Conservation (phyloP, 2,888 invertebrate species). For the Drosophila anceps region DNA sequence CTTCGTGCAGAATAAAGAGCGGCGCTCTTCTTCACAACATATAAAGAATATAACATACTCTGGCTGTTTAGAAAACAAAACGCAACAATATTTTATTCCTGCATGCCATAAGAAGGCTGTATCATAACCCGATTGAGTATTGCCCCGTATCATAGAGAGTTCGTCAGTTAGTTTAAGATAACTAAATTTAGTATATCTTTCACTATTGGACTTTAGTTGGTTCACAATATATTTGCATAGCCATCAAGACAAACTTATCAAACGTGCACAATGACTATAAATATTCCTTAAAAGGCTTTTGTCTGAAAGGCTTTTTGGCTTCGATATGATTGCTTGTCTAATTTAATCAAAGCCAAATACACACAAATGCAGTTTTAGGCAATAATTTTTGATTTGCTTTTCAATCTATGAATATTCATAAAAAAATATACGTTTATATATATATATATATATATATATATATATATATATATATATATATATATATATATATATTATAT, state of each 20-base stretch:
- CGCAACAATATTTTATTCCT: too few species aligned
- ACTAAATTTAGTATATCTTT: too few species aligned
- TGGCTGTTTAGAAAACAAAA: too few species aligned
- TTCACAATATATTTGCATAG: background rate
- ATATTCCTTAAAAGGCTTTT: background rate
- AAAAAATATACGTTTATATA: background rate
- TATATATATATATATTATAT: too few species aligned
- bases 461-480: background rate
- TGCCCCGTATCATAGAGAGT: too few species aligned
- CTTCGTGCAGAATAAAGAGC: too few species aligned
- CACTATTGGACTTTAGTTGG: background rate
- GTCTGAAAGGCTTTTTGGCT: background rate
- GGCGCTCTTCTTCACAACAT: too few species aligned
- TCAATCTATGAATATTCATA: background rate
- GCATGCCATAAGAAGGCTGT: too few species aligned
- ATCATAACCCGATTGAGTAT: too few species aligned
- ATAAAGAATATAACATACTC: too few species aligned
- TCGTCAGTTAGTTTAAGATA: too few species aligned
- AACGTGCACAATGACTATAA: background rate
- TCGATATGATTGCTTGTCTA: background rate
- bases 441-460: background rate
- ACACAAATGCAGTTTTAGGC: background rate
- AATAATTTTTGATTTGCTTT: background rate
- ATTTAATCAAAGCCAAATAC: background rate
- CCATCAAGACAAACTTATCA: background rate